These are phyloP conservation scores for Linhomoeus sp. DNA, from an alignment of 2,888 invertebrate species.

Conservation along the genomic window DNA sequence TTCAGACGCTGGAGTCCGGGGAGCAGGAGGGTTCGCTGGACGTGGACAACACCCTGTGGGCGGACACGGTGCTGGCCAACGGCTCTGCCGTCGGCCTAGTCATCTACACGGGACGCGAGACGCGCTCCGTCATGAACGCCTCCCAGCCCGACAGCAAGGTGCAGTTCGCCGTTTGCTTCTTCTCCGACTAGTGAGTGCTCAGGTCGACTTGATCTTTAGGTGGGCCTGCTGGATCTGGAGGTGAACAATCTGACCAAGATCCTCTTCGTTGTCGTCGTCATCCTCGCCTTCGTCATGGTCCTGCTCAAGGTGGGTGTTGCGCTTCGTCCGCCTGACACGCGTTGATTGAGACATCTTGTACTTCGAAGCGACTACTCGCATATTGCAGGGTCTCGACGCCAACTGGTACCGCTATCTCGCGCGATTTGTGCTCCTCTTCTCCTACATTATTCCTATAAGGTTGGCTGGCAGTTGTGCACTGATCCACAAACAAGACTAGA, in stretches of 20 bases:
- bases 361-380: too few relatives aligned
- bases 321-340: neutral
- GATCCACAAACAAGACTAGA: too few relatives aligned
- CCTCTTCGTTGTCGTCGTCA: conserved; percentile 65
- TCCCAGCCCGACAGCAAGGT: conserved; percentile 84
- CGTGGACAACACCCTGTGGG: conserved; percentile 89
- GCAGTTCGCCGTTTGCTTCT: too few relatives aligned
- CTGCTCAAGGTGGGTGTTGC: conserved; percentile 44
- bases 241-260: conserved; percentile 85
- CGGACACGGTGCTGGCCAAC: conserved; percentile 85
- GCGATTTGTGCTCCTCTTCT: conserved; percentile 79
- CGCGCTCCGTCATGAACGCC: conserved; percentile 91
- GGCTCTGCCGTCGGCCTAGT: conserved; percentile 64
- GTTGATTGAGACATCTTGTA: too few relatives aligned
- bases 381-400: conserved; percentile 58
- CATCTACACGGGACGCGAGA: conserved; percentile 84
- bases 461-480: conserved; percentile 19
- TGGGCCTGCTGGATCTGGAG: conserved; percentile 69
- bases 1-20: neutral
- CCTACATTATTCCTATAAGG: conserved; percentile 92
- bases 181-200: too few relatives aligned
- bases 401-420: conserved; percentile 91
- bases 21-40: conserved; percentile 42
- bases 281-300: conserved; percentile 76
- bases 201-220: conserved; percentile 15